Conservation (phyloP, 2,797 vertebrate species). For the Enteromius radiatus region DNA sequence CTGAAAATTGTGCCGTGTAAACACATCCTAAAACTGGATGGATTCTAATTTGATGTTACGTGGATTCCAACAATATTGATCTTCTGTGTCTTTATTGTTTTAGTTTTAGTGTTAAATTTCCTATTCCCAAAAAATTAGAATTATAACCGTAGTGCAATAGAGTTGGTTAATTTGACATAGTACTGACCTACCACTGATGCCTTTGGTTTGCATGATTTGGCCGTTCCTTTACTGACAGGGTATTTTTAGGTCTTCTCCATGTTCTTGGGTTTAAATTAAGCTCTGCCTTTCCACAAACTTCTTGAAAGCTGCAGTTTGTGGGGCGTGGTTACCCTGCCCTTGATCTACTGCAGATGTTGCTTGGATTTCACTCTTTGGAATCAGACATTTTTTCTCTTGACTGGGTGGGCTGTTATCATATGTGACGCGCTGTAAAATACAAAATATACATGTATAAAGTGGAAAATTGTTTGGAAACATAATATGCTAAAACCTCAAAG, state of each 20-base stretch:
- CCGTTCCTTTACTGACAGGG: conserved; percentile 57
- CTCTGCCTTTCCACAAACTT: conserved; percentile 67
- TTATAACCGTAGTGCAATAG: too few relatives aligned
- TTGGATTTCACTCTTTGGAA: conserved; percentile 61
- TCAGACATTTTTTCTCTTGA: conserved; percentile 44
- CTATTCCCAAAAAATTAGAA: neutral
- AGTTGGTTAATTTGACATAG: neutral
- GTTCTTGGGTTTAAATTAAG: conserved; percentile 73
- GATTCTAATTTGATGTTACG: neutral
- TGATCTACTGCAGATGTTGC: conserved; percentile 71
- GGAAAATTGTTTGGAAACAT: conserved; percentile 27
- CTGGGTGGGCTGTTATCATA: conserved; percentile 54
- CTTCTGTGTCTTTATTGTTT: neutral
- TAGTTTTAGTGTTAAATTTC: neutral
- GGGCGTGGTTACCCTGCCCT: conserved; percentile 50
- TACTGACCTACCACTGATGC: conserved; percentile 6
- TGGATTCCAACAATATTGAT: neutral
- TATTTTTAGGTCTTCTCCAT: conserved; percentile 71
- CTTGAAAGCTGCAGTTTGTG: conserved; percentile 61
- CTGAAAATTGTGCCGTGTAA: neutral
- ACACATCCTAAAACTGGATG: neutral
- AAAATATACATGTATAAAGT: conserved; percentile 18
- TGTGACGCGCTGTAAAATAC: conserved; percentile 12
- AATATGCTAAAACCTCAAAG: conserved; percentile 31
- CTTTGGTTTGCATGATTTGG: conserved; percentile 53